Evolutionary conservation across 2,797 vertebrate genomes (phyloP), one percentile per base, ranked within the genome.

Genomic region (Ctenopoma kingsleyae): DNA sequence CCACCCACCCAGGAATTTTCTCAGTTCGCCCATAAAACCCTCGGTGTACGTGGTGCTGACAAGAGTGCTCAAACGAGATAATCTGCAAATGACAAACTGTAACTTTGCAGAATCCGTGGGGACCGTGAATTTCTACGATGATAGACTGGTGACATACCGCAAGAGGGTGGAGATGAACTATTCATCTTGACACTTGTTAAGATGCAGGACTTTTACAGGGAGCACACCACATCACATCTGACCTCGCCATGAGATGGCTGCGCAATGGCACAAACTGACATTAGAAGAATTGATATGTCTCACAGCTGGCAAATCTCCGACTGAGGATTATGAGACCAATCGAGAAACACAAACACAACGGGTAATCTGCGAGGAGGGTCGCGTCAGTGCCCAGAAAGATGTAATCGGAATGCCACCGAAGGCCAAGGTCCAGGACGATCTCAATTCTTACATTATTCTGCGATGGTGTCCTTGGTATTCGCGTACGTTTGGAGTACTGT

Each of bases 391-490:
- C 10, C 35, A 35, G 35, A 35, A 10, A 3, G 35, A 35, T 7
- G 10, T 1, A 2, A 40, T 3, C 9, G 1, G 7, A 15, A 40
- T 6, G 6, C 56, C 56, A 5, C 58, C 58, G 13, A 4, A 3
- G 58, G 43, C 58, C 6, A 0, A 13, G 2, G 43, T 8, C 0
- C 59, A 17, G 15, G 49, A 64, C 8, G 6, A 44, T 22, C n/a
- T 64, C 8, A 17, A 32, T 8, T 53, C 38, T 0, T 64, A 64
- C 38, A 13, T 68, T 0, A 17, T 72, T 10, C 13, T 43, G 0
- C 17, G 12, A n/a, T 72, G 70, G 70, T 72, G 70, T 8, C 61
- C 70, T 12, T 72, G 70, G 70, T 72, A 51, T 20, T 57, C 47
- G 0, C 23, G 8, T 0, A 36, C 38, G 1, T 72, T 64, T 4